Base-by-base conservation (phyloP, 1,140 invertebrate species). In the Catajapyx aquilonaris region DNA sequence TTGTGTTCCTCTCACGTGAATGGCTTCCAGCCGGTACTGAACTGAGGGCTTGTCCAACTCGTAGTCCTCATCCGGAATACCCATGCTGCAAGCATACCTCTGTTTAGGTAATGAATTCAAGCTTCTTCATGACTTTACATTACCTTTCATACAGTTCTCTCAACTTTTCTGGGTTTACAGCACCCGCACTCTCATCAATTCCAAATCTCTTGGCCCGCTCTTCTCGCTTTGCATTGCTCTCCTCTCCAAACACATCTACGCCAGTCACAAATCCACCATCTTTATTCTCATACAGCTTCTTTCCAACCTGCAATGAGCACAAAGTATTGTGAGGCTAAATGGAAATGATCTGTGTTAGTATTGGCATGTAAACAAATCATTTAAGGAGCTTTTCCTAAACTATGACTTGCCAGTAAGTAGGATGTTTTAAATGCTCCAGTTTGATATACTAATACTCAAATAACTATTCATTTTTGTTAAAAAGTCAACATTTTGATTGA, bases 1-100 rank as follows among this genome's bases (percentile, higher is more conserved):
- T 46, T 78, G 62, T 1, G 73, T 71, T 20, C 80, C 79, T 51
- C 68, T 57, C 45, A 85, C 63, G 52, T 83, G 76, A 30, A 86
- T 53, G 15, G 73, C 65, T 57, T 81, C 73, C 44, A 76, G 60
- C 43, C 78, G 61, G 48, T 71, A n/a, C n/a, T n/a, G n/a, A n/a
- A n/a, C n/a, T n/a, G n/a, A 52, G 49, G 53, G 31, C 53, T 69
- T 60, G 54, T 67, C 64, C 46, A 75, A 64, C 55, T 44, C 2
- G 35, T 35, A 47, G 32, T 66, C 67, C 22, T 65, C 61, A 47
- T 60, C 55, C 45, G 53, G 60, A 45, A 71, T 69, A 13, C 64
- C 74, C 63, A 67, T 69, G 54, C 73, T 73, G 32, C 38, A 52
- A 49, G n/a, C n/a, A n/a, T n/a, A n/a, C n/a, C n/a, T n/a, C n/a